Conservation (phyloP, 2,888 invertebrate species). For the Lacanobia wlatinum region DNA sequence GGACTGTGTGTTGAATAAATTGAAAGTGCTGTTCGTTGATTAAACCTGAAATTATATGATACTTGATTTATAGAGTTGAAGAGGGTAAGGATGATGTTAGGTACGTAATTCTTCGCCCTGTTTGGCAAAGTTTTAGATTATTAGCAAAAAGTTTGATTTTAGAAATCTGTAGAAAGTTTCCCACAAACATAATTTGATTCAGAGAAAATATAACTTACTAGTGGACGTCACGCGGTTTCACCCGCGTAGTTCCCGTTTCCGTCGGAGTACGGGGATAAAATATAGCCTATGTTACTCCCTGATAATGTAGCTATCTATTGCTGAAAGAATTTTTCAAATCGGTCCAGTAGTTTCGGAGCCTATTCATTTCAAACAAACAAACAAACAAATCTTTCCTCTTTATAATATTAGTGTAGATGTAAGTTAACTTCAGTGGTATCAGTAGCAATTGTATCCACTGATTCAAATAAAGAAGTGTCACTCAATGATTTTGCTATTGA, state of each 20-base stretch:
- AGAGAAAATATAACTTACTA: not conserved
- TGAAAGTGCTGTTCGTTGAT: constrained; percentile 36
- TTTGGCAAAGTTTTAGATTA: not conserved
- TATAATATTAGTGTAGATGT: no score
- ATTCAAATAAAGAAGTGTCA: not conserved
- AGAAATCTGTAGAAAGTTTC: not conserved
- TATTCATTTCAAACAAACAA: no score
- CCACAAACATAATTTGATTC: not conserved
- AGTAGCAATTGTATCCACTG: no score
- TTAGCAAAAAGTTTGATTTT: not conserved
- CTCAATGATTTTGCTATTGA: not conserved
- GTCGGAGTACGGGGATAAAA: no score
- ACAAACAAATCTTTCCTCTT: no score
- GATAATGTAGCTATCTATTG: no score
- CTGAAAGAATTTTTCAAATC: no score
- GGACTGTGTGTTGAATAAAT: constrained; percentile 21
- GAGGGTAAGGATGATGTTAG: constrained; percentile 14
- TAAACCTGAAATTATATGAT: constrained; percentile 31
- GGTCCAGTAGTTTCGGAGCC: no score
- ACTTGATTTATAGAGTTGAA: constrained; percentile 43
- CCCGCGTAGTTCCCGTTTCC: no score
- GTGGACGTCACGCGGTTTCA: no score
- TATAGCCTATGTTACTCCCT: no score
- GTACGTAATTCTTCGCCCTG: not conserved
- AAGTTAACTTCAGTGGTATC: no score